Conservation (phyloP, 2,797 vertebrate species). For the Coregonus sp. region DNA sequence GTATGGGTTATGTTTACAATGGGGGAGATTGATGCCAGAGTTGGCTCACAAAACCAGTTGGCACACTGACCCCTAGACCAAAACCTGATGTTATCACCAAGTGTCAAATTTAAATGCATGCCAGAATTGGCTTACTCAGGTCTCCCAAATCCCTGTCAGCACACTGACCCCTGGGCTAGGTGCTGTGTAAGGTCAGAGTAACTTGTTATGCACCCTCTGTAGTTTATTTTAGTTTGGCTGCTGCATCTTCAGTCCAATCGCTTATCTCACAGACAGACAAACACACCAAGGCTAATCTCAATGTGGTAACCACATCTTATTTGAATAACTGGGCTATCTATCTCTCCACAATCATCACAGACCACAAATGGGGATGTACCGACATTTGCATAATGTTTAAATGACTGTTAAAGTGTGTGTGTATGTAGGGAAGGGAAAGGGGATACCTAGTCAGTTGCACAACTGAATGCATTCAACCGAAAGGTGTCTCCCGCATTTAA, state of each 20-base stretch:
- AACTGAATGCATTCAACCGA: no score
- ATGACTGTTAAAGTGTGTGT: slow-evolving; percentile 1
- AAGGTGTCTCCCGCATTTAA: no score
- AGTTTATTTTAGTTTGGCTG: no score
- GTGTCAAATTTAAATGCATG: no score
- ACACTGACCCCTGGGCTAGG: neutral
- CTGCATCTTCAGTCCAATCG: neutral
- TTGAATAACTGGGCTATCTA: slow-evolving; percentile 8
- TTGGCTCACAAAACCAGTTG: neutral
- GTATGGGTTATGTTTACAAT: neutral
- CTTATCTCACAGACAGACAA: neutral
- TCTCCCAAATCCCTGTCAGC: neutral
- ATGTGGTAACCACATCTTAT: neutral
- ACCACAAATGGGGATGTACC: neutral
- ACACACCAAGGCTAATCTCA: neutral
- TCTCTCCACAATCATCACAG: neutral
- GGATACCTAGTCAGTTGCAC: neutral
- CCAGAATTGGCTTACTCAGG: no score
- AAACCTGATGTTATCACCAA: neutral
- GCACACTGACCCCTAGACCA: neutral
- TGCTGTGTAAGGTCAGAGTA: neutral
- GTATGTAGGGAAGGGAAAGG: neutral
- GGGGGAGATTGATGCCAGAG: neutral
- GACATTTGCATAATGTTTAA: neutral
- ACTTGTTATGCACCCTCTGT: neutral